Percentiles rank a stretch among this genome's conserved stretches.
phyloP scores from a whole-genome alignment of 2,888 invertebrate genomes.

The Spilarctia lutea region DNA sequence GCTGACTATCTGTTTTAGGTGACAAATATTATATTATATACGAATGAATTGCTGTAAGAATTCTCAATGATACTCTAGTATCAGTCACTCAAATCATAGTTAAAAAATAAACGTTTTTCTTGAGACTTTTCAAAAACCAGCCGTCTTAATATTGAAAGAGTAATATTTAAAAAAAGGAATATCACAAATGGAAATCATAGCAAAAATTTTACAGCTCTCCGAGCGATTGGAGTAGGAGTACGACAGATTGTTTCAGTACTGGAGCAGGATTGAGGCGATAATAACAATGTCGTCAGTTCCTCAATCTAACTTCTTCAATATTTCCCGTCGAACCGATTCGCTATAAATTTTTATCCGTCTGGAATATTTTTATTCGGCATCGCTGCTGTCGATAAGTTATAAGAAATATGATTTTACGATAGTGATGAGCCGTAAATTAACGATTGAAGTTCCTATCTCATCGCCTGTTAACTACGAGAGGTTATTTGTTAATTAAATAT shows the following conservation, averaged over 20 bases:
- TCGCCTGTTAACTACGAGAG: not conserved
- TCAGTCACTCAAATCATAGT: not conserved
- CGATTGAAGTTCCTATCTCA: conserved; percentile 10
- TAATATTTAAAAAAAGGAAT: conserved; percentile 67
- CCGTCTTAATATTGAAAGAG: conserved; percentile 56
- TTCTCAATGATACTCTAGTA: not conserved
- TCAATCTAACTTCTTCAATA: conserved; percentile 83
- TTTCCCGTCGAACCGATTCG: conserved; percentile 70
- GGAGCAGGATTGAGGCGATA: conserved; percentile 77
- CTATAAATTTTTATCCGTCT: conserved; percentile 72
- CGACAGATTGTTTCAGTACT: conserved; percentile 78
- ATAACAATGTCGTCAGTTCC: conserved; percentile 84
- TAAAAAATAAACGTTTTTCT: not conserved
- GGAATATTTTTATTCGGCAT: conserved; percentile 55
- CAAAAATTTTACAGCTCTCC: conserved; percentile 75
- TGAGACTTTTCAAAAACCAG: conserved; percentile 13
- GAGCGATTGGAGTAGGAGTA: conserved; percentile 70
- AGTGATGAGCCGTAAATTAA: conserved; percentile 22
- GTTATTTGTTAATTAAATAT: not conserved
- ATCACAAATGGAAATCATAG: conserved; percentile 74
- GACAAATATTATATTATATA: not conserved
- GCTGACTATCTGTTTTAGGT: not conserved
- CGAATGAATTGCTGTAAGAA: not conserved
- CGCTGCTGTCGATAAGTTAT: conserved; percentile 33
- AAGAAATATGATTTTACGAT: conserved; percentile 36